These are phyloP conservation scores for Sinosuthora webbiana DNA, from an alignment of 2,113 vertebrate genomes.

Conservation along the genomic window DNA sequence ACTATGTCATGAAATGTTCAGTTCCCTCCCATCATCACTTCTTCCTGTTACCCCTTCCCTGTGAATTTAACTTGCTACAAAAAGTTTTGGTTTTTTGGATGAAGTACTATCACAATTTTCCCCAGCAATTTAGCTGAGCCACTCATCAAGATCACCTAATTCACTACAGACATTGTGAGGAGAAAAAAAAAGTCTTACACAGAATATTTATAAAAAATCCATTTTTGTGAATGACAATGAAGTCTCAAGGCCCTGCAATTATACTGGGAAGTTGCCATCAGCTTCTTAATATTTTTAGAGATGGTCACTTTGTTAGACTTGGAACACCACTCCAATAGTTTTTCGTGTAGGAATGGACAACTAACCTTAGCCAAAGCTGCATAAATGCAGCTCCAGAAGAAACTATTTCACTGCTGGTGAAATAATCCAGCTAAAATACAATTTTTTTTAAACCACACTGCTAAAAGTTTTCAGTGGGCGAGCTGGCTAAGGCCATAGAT, in stretches of 20 bases:
- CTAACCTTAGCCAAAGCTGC: not conserved
- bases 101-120: not conserved
- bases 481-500: not conserved
- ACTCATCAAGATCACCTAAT: not conserved
- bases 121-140: not conserved
- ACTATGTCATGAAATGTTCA: not conserved
- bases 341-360: not conserved
- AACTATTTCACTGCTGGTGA: not conserved
- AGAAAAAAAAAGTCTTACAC: not conserved
- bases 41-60: not conserved
- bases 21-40: not conserved
- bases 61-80: not conserved
- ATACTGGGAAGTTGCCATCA: not conserved
- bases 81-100: not conserved
- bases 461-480: not conserved
- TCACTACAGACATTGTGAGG: not conserved
- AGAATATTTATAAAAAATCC: not conserved
- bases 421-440: not conserved
- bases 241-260: not conserved
- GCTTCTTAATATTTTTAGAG: not conserved
- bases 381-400: not conserved
- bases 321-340: not conserved
- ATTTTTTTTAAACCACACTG: not conserved
- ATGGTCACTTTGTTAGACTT: not conserved
- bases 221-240: not conserved